These are phyloP conservation scores for Falco rusticolus DNA, from an alignment of 2,797 vertebrate genomes.

Conservation along the genomic window DNA sequence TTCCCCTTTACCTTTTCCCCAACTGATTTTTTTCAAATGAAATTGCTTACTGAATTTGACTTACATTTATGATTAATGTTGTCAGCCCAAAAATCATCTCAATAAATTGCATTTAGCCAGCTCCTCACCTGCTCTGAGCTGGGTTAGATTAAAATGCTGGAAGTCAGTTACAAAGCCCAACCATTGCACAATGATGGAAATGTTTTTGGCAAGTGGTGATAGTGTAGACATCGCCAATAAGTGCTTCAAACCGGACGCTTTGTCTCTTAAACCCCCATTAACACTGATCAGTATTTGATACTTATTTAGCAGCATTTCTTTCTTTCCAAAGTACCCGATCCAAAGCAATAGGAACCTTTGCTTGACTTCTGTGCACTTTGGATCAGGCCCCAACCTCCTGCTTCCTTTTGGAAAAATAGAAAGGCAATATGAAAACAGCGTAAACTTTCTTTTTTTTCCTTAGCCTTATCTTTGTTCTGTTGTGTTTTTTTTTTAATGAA, in stretches of 20 bases:
- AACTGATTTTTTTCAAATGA: neutral
- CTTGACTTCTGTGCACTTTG: conserved; percentile 34
- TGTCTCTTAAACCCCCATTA: conserved; percentile 69
- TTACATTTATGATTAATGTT: neutral
- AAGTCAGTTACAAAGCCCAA: conserved; percentile 54
- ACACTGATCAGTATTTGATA: conserved; percentile 61
- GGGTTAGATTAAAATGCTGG: conserved; percentile 43
- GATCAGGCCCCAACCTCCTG: conserved; percentile 10
- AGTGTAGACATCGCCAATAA: conserved; percentile 72
- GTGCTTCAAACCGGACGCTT: conserved; percentile 69
- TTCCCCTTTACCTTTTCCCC: neutral
- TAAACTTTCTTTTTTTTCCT: neutral
- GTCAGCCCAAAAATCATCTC: neutral
- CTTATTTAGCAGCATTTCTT: conserved; percentile 48
- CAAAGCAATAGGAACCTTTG: conserved; percentile 39
- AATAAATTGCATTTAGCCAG: neutral
- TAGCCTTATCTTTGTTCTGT: conserved; percentile 20
- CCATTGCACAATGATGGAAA: conserved; percentile 63
- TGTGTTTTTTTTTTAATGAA: conserved; percentile 20
- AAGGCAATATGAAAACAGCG: conserved; percentile 10
- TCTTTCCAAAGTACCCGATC: neutral
- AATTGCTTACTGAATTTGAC: neutral
- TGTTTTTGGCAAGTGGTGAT: conserved; percentile 70
- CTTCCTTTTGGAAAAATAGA: conserved; percentile 32
- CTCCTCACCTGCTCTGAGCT: conserved; percentile 42